Percentiles rank a stretch among this genome's conserved stretches.
Conservation (phyloP, 2,797 vertebrate species). For the Carapus acus region DNA sequence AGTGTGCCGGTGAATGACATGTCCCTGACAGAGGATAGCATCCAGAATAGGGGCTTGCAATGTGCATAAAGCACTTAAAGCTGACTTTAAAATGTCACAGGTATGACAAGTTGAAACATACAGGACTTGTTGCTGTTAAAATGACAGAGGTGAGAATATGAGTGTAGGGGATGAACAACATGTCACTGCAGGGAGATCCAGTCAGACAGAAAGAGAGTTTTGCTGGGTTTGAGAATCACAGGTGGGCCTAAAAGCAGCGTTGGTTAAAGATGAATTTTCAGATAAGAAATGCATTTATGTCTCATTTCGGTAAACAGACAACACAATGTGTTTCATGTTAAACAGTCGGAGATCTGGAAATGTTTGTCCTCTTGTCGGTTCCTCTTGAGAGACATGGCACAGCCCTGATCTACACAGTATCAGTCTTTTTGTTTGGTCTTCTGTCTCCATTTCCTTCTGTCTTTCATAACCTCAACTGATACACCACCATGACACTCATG, state of each 20-base stretch:
- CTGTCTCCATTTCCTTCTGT: constrained; percentile 3
- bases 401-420: constrained; percentile 28
- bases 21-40: constrained; percentile 17
- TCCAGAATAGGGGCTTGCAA: constrained; percentile 12
- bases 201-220: neutral
- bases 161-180: neutral
- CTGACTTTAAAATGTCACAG: constrained; percentile 48
- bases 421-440: constrained; percentile 12
- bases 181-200: neutral
- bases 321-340: constrained; percentile 26
- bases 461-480: too few species aligned
- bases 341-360: constrained; percentile 45
- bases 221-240: neutral
- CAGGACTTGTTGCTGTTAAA: constrained; percentile 22
- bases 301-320: too few species aligned
- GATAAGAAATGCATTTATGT: too few species aligned
- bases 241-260: neutral
- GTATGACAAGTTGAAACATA: constrained; percentile 31
- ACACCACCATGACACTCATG: too few species aligned
- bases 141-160: neutral
- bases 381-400: constrained; percentile 29
- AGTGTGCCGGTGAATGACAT: neutral
- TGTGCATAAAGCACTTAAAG: constrained; percentile 33
- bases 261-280: constrained; percentile 11
- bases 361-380: constrained; percentile 33